Evolutionary conservation across 2,113 vertebrate genomes (phyloP), one percentile per base, ranked within the genome.

Genomic region (Rhombomys opimus): DNA sequence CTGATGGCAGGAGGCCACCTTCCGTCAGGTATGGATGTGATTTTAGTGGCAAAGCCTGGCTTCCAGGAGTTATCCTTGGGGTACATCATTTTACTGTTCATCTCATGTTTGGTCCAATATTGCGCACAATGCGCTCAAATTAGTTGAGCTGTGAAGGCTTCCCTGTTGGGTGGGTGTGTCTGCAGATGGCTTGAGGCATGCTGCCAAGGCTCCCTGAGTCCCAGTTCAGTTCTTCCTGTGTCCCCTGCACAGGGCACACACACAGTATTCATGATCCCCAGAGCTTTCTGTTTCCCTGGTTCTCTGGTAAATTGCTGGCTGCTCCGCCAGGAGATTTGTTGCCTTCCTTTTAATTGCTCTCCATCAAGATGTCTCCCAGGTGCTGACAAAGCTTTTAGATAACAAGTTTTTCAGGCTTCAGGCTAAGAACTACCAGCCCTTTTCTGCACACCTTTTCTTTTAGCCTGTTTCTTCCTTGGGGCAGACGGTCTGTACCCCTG

Each of bases 21-120:
- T 73, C 32, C 25, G 30, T 54, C n/a, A 46, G 13, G 38, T n/a
- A 25, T 65, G 35, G 54, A 7, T 82, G 46, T 70, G 52, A 78
- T 82, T 89, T 89, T 46, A 41, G 38, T 73, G 65, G 91, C 50
- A 85, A 95, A 93, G n/a, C 35, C 50, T 61, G n/a, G 12, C 63
- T 91, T 89, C 76, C 22, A 9, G 7, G 5, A 88, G 17, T 61
- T 52, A 52, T 73, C 38, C 13, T 15, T 50, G 12, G 59, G 25
- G 90, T 46, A 68, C 46, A 46, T 50, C 22, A 84, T 35, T 72
- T 88, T 93, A 18, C 35, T n/a, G 25, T 54, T 94, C 41, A 84
- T 46, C 41, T 18, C 35, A 0, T 30, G 3, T 87, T 75, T 54
- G 22, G 3, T 78, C 35, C 70, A 68, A 90, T 8, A 70, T 94